Percentiles rank a stretch among this genome's conserved stretches.
phyloP scores from a whole-genome alignment of 2,888 invertebrate species.

The Sicus ferrugineus region DNA sequence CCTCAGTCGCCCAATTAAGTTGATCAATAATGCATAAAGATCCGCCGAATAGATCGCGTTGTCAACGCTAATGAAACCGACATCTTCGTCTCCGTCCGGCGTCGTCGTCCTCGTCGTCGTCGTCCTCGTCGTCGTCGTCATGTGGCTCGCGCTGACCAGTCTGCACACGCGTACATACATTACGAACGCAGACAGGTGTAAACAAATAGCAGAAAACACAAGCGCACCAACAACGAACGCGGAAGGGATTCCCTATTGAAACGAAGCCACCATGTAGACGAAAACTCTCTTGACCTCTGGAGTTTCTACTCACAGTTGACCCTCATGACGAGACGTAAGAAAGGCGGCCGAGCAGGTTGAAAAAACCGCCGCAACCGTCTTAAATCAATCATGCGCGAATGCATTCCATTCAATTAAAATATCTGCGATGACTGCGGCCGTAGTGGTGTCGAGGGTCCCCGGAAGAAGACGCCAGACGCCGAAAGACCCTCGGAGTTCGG shows the following conservation, averaged over 20 bases:
- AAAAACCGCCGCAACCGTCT: slow-evolving; percentile 40
- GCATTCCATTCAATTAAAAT: slow-evolving; percentile 59
- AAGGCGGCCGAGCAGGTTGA: slow-evolving; percentile 18
- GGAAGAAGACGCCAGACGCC: neutral
- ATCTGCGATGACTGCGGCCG: slow-evolving; percentile 33
- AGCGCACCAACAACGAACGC: neutral
- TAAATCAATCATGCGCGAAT: slow-evolving; percentile 59
- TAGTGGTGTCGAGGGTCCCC: slow-evolving; percentile 1
- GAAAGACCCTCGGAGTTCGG: neutral
- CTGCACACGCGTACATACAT: neutral
- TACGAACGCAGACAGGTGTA: slow-evolving; percentile 35
- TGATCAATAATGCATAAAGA: slow-evolving; percentile 59
- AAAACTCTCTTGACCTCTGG: neutral
- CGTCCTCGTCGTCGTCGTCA: neutral
- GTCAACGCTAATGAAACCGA: neutral
- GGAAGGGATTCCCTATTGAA: slow-evolving; percentile 23
- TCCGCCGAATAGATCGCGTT: slow-evolving; percentile 54
- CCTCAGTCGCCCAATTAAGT: slow-evolving; percentile 52
- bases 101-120: neutral
- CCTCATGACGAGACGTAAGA: neutral
- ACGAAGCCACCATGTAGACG: neutral
- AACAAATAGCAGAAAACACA: slow-evolving; percentile 24
- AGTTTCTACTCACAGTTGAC: neutral
- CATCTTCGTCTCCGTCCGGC: neutral
- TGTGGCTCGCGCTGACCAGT: slow-evolving; percentile 1